Conservation (phyloP, 35 echinoderm and acorn worm genomes). For the Acanthaster planci region DNA sequence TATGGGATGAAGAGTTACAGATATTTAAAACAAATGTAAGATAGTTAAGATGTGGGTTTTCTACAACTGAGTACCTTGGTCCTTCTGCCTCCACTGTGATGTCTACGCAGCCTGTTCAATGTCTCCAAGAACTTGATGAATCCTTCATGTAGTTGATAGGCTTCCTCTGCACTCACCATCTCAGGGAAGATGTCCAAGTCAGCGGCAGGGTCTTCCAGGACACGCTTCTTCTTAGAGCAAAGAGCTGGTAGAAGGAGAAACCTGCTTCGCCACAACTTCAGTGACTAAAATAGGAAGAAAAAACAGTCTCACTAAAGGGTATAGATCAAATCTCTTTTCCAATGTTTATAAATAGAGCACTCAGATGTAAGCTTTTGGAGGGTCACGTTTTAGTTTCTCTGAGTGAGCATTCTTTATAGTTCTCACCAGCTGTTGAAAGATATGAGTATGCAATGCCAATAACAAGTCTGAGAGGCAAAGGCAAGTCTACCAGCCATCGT, state of each 20-base stretch:
- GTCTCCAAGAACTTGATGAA: constrained; percentile 59
- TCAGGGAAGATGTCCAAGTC: constrained; percentile 42
- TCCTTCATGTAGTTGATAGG: constrained; percentile 28
- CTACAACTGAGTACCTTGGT: constrained; percentile 13
- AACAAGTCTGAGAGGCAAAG: too few relatives aligned
- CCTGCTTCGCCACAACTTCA: constrained; percentile 67
- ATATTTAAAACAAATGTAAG: too few relatives aligned
- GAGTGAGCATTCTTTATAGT: too few relatives aligned
- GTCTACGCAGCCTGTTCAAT: constrained; percentile 45
- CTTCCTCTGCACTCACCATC: background rate
- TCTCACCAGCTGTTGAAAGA: too few relatives aligned
- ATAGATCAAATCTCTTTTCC: too few relatives aligned
- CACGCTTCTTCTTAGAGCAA: constrained; percentile 30
- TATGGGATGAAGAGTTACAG: too few relatives aligned
- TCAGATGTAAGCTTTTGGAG: background rate
- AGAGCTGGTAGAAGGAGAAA: constrained; percentile 62
- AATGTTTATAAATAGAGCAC: background rate
- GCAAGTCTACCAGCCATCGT: too few relatives aligned
- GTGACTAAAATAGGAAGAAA: constrained; percentile 35
- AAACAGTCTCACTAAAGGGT: background rate
- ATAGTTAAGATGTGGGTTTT: background rate
- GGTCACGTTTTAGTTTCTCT: too few relatives aligned
- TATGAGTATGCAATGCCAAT: too few relatives aligned
- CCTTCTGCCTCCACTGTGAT: background rate
- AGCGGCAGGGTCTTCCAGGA: constrained; percentile 42